phyloP scores from a whole-genome alignment of 2,113 vertebrate species.

The Phocoena phocoena region DNA sequence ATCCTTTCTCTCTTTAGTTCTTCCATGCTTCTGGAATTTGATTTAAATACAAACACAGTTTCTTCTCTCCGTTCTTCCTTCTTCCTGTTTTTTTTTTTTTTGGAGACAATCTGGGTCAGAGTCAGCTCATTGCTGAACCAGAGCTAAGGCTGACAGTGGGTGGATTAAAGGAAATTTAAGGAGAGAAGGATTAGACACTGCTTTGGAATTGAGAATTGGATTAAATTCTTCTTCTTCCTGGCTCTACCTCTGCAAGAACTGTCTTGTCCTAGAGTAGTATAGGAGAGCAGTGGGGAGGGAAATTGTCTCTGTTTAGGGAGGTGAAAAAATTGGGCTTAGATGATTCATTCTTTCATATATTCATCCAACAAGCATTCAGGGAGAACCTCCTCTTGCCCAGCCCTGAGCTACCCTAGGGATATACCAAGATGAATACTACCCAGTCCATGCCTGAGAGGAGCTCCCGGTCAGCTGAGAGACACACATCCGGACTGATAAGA shows the following conservation, averaged over 20 bases:
- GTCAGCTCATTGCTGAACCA: neutral
- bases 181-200: neutral
- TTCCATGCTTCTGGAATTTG: neutral
- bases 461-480: neutral
- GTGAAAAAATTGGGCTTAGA: neutral
- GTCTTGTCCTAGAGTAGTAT: neutral
- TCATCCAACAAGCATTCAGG: neutral
- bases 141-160: neutral
- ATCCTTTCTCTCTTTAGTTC: neutral
- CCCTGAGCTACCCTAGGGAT: neutral
- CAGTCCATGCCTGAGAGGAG: neutral
- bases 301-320: neutral
- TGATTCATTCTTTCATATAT: constrained; percentile 49
- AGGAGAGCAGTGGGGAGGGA: neutral
- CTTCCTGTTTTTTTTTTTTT: neutral
- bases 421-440: neutral
- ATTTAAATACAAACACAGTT: neutral
- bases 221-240: neutral
- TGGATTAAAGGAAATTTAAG: neutral
- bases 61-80: neutral
- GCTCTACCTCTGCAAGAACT: constrained; percentile 18
- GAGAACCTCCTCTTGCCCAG: neutral
- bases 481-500: rapidly evolving
- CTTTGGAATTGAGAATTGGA: neutral
- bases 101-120: neutral